These are phyloP conservation scores for Sitobion miscanthi DNA, from an alignment of 1,140 invertebrate species.

Conservation along the genomic window DNA sequence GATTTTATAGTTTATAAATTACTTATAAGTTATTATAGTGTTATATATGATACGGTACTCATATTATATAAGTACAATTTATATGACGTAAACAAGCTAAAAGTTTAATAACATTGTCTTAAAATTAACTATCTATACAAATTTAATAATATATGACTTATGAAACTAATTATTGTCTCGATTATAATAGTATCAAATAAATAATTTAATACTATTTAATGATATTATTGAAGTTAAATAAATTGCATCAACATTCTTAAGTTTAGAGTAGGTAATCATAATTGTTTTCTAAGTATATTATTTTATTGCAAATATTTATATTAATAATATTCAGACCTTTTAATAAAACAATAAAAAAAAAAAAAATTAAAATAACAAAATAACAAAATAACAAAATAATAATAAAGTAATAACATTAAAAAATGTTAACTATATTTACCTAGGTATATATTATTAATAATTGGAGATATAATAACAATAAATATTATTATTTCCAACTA, in stretches of 20 bases:
- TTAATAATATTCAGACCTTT: not conserved
- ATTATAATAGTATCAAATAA: constrained; percentile 19
- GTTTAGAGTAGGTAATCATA: not conserved
- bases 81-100: constrained; percentile 23
- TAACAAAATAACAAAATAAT: not conserved
- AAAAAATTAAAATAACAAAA: not conserved
- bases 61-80: not conserved
- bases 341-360: not conserved
- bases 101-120: not conserved
- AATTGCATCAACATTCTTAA: not conserved
- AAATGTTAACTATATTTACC: not conserved
- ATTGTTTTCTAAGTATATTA: not conserved
- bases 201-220: constrained; percentile 18
- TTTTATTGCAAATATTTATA: not conserved
- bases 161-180: constrained; percentile 39
- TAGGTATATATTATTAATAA: not conserved
- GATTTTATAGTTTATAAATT: not conserved
- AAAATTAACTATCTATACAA: constrained; percentile 17
- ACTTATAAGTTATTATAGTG: not conserved
- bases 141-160: constrained; percentile 35
- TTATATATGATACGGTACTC: not conserved
- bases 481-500: not conserved
- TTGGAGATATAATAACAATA: not conserved
- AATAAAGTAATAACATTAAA: not conserved
- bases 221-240: constrained; percentile 6